phyloP scores from a whole-genome alignment of 2,888 invertebrate species.

The Hirtodrosophila trivittata region DNA sequence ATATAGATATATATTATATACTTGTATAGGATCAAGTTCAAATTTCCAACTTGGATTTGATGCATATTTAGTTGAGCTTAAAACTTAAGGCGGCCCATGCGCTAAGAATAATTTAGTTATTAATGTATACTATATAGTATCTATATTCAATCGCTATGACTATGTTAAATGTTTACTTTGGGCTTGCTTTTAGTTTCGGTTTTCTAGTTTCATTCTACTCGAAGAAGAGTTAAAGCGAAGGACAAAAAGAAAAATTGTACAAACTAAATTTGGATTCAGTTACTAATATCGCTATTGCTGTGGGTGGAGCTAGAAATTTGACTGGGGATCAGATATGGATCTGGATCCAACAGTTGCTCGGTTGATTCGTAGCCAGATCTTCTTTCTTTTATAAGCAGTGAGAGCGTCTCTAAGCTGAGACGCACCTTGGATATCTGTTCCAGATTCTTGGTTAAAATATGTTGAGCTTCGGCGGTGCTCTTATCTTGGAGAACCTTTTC shows the following conservation, averaged over 20 bases:
- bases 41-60: conserved; percentile 7
- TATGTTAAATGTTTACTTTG: conserved; percentile 37
- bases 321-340: conserved; percentile 12
- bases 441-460: conserved; percentile 90
- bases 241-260: conserved; percentile 5
- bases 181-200: conserved; percentile 25
- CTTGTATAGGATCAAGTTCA: too few relatives aligned
- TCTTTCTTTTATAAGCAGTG: conserved; percentile 86
- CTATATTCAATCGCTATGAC: conserved; percentile 21
- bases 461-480: conserved; percentile 89
- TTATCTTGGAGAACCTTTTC: conserved; percentile 89
- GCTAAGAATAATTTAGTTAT: conserved; percentile 17
- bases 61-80: conserved; percentile 40
- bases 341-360: conserved; percentile 1
- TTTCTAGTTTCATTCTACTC: conserved; percentile 5
- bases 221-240: conserved; percentile 17
- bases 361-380: conserved; percentile 64
- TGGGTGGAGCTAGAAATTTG: conserved; percentile 6
- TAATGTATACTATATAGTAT: conserved; percentile 9
- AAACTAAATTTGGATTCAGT: conserved; percentile 70
- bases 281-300: conserved; percentile 69
- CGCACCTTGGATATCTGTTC: conserved; percentile 93
- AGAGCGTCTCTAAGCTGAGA: conserved; percentile 91
- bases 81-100: not conserved
- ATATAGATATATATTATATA: too few relatives aligned